Base-by-base conservation (phyloP, 35 echinoderm and acorn worm genomes). In the Heliocidaris erythrogramma region DNA sequence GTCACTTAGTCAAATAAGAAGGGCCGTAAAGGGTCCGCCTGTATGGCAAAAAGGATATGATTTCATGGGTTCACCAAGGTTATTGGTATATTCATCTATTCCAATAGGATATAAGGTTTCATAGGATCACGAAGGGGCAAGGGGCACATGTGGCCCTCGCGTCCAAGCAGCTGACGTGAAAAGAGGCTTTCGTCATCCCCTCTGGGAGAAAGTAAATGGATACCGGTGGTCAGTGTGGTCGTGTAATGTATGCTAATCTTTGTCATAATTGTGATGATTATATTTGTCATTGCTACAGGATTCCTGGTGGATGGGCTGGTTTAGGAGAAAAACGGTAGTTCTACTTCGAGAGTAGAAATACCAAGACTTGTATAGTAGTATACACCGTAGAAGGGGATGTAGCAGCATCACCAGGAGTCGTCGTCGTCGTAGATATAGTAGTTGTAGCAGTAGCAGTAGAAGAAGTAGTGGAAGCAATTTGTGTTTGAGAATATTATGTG, bases 61-160 rank as follows among this genome's bases (percentile, higher is more conserved):
- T 78, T n/a, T 18, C 65, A 78, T n/a, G 27, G 65, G 65, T 27
- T 78, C 65, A 78, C 6, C 65, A 78, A 24, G 65, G 65, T 78
- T 78, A 78, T 78, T 78, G 65, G 65, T 78, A 78, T 78, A 78
- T 78, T 78, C 65, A 78, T 78, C 65, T 78, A 78, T 78, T 78
- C 65, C 27, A 78, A 78, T 78, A 78, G 65, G 65, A 78, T 78
- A 78, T 78, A 78, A 27, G 8, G 65, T 78, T 78, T 78, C 65
- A 78, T 78, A 78, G 65, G 14, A 78, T 78, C 65, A 18, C 18
- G 65, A 78, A 78, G 27, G 65, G 65, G 65, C 65, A 78, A 24
- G 65, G 61, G 65, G 65, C 65, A 78, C 65, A 78, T 78, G 65
- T n/a, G 65, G 65, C 65, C 21, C 65, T 78, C 65, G 18, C 65